A percentile compares a stretch with the other conserved stretches of the same genome.
These are phyloP conservation scores for Danionella cerebrum DNA, from an alignment of 2,113 vertebrate genomes.

Conservation along the genomic window DNA sequence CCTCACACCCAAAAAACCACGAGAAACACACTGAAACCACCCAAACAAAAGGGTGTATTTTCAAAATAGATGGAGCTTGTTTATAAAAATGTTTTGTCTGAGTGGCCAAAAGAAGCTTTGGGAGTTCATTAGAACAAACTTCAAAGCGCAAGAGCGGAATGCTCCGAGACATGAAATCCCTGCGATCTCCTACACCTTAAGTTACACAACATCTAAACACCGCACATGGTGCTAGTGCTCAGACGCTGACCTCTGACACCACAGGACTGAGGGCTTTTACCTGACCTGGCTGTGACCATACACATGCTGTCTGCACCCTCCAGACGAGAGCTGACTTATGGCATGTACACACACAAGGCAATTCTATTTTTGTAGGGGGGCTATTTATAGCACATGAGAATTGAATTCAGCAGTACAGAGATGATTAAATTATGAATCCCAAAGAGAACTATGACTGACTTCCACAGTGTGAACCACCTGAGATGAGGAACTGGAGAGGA, in stretches of 20 bases:
- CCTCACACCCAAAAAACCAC: too few relatives aligned
- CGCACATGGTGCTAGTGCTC: not conserved
- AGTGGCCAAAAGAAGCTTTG: not conserved
- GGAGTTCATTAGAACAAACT: not conserved
- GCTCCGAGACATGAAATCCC: not conserved
- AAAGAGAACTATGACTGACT: not conserved
- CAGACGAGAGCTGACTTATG: not conserved
- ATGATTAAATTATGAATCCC: not conserved
- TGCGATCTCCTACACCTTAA: not conserved
- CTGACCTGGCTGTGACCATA: not conserved
- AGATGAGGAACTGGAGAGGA: not conserved
- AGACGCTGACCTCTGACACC: not conserved
- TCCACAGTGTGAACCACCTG: not conserved
- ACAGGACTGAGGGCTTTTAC: not conserved
- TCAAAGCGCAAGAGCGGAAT: conserved; percentile 4
- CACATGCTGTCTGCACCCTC: not conserved
- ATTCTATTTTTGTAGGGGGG: not conserved
- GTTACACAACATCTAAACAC: conserved; percentile 9
- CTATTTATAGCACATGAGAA: not conserved
- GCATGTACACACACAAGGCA: not conserved
- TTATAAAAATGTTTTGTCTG: not conserved
- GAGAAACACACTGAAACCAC: too few relatives aligned
- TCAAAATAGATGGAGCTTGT: conserved; percentile 1
- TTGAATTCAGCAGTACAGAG: not conserved
- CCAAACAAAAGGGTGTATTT: too few relatives aligned